Evolutionary conservation across 2,888 invertebrate species (phyloP).

Genomic region (Hololepta plana): DNA sequence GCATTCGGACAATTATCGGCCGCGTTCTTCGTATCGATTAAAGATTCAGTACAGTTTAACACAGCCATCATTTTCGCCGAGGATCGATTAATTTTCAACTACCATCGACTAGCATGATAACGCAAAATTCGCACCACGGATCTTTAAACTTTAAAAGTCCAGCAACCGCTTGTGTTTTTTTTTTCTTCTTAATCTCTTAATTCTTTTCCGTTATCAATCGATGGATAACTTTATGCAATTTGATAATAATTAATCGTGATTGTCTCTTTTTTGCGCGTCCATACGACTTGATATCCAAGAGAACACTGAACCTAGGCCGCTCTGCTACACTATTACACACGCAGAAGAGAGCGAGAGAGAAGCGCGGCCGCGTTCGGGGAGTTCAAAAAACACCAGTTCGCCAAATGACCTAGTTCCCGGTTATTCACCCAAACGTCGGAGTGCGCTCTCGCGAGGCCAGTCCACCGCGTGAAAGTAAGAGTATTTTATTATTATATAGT

Average conservation of each 20-base stretch:
- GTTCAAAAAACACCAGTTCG: constrained; percentile 39
- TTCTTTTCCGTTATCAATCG: too few relatives aligned
- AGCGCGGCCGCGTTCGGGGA: constrained; percentile 19
- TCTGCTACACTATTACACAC: neutral
- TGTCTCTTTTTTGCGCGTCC: constrained; percentile 32
- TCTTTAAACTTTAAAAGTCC: too few relatives aligned
- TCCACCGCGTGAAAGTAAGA: constrained; percentile 44
- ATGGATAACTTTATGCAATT: too few relatives aligned
- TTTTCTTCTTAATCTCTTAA: too few relatives aligned
- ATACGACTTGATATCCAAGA: constrained; percentile 32
- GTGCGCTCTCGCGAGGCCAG: constrained; percentile 26
- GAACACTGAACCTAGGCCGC: constrained; percentile 38
- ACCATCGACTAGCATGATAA: too few relatives aligned
- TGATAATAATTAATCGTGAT: too few relatives aligned
- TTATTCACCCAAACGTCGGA: constrained; percentile 36
- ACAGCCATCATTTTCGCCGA: constrained; percentile 26
- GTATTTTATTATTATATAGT: too few relatives aligned
- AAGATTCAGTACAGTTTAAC: constrained; percentile 23
- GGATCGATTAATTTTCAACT: constrained; percentile 23
- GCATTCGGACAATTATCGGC: neutral
- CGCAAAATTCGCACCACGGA: too few relatives aligned
- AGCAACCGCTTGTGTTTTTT: too few relatives aligned
- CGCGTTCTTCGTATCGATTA: neutral
- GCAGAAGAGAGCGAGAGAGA: constrained; percentile 2
- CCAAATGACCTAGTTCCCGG: constrained; percentile 64